These are phyloP conservation scores for Malurus splendens DNA, from an alignment of 2,797 vertebrate species.

Conservation along the genomic window DNA sequence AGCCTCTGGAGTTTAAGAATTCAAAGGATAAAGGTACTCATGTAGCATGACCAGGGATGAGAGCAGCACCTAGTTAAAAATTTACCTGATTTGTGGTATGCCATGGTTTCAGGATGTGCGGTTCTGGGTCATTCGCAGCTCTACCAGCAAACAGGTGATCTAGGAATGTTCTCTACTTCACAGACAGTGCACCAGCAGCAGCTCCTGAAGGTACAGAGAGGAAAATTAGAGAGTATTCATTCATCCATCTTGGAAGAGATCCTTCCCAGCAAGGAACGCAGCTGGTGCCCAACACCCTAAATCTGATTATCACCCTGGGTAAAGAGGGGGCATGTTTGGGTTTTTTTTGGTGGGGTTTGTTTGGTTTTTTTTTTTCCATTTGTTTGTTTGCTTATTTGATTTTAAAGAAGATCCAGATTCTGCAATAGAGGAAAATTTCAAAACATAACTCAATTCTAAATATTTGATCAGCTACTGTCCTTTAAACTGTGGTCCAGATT, in stretches of 20 bases:
- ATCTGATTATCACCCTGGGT: neutral
- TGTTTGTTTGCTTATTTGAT: neutral
- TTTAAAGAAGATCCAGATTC: neutral
- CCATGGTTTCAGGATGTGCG: neutral
- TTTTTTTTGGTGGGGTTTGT: rapidly evolving
- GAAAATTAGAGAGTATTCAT: neutral
- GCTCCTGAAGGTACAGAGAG: neutral
- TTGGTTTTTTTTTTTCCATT: too few species aligned
- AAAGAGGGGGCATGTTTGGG: neutral
- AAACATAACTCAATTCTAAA: neutral
- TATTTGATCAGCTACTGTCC: neutral
- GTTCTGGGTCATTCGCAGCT: neutral
- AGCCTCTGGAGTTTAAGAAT: neutral
- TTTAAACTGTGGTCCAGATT: neutral
- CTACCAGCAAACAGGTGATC: neutral
- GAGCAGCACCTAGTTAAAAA: neutral
- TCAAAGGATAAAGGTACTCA: neutral
- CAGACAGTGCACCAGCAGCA: neutral
- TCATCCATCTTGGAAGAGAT: neutral
- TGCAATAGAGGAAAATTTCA: neutral
- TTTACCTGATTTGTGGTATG: neutral
- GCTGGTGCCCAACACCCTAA: neutral
- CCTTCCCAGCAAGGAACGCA: neutral
- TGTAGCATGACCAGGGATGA: neutral
- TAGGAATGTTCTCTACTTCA: neutral